A percentile compares a stretch with the other conserved stretches of the same genome.
phyloP scores from a whole-genome alignment of 2,888 invertebrate species.

The Cheilosia variabilis region DNA sequence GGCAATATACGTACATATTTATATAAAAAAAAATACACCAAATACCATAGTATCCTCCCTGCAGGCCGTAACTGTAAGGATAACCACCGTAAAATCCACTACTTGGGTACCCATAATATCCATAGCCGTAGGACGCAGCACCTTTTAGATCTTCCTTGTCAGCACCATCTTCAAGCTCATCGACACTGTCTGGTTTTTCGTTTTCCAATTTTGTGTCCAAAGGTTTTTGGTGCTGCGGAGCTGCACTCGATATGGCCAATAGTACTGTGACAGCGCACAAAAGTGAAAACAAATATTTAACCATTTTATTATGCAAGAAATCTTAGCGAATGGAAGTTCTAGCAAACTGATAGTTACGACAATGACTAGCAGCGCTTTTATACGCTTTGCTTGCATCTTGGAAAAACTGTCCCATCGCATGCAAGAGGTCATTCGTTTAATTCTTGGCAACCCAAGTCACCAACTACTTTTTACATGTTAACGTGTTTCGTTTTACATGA shows the following conservation, averaged over 20 bases:
- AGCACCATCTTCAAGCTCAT: slow-evolving; percentile 72
- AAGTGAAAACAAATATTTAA: not conserved
- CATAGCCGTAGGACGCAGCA: slow-evolving; percentile 81
- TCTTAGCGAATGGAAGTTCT: not conserved
- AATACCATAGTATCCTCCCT: slow-evolving; percentile 60
- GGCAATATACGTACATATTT: not conserved
- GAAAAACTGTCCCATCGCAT: slow-evolving; percentile 5
- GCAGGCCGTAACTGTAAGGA: slow-evolving; percentile 19
- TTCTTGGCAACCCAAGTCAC: slow-evolving; percentile 24
- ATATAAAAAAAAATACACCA: slow-evolving; percentile 9
- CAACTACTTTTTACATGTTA: slow-evolving; percentile 3
- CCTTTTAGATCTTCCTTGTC: slow-evolving; percentile 81
- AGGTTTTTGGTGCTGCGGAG: slow-evolving; percentile 4
- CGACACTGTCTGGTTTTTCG: slow-evolving; percentile 54
- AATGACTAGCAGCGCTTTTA: slow-evolving; percentile 43
- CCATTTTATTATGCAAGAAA: slow-evolving; percentile 26
- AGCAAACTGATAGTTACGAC: slow-evolving; percentile 28
- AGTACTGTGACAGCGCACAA: slow-evolving; percentile 12
- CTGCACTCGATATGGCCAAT: not conserved
- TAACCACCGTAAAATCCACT: slow-evolving; percentile 78
- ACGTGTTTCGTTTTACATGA: slow-evolving; percentile 79
- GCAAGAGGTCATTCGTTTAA: slow-evolving; percentile 35
- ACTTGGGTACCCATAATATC: slow-evolving; percentile 81
- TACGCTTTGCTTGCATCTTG: slow-evolving; percentile 25
- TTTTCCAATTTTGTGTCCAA: not conserved